phyloP scores from a whole-genome alignment of 2,797 vertebrate species.

The Octomys mimax region DNA sequence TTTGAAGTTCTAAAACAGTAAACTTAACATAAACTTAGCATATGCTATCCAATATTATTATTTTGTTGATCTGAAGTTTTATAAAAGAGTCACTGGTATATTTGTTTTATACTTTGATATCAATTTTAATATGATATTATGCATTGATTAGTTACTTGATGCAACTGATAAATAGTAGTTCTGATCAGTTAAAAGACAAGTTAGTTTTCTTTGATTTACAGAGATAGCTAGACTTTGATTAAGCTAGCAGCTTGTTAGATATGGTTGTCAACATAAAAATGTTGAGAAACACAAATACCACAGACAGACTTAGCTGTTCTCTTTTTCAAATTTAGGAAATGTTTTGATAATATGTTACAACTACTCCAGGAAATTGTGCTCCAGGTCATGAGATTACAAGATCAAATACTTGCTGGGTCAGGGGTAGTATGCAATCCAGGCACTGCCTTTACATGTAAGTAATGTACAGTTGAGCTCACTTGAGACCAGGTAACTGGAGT shows the following conservation, averaged over 20 bases:
- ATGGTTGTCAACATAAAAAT: not conserved
- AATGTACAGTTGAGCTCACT: not conserved
- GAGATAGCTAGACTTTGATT: not conserved
- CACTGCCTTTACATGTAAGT: not conserved
- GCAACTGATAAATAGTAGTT: not conserved
- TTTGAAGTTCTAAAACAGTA: not conserved
- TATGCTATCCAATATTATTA: not conserved
- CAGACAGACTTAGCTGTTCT: not conserved
- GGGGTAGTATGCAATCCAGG: not conserved
- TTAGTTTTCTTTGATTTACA: not conserved
- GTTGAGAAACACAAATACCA: not conserved
- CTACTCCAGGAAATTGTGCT: not conserved
- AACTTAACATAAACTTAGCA: not conserved
- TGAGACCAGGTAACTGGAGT: not conserved
- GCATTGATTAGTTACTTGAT: not conserved
- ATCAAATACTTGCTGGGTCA: not conserved
- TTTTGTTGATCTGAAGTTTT: not conserved
- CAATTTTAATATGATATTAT: not conserved
- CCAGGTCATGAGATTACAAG: not conserved
- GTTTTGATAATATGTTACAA: not conserved
- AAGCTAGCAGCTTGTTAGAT: not conserved
- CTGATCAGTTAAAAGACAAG: conserved; percentile 2
- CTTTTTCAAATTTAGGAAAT: not conserved
- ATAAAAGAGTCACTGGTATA: not conserved
- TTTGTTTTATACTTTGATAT: not conserved